These are phyloP conservation scores for Dryocosmus kuriphilus DNA, from an alignment of 2,888 invertebrate species.

Conservation along the genomic window DNA sequence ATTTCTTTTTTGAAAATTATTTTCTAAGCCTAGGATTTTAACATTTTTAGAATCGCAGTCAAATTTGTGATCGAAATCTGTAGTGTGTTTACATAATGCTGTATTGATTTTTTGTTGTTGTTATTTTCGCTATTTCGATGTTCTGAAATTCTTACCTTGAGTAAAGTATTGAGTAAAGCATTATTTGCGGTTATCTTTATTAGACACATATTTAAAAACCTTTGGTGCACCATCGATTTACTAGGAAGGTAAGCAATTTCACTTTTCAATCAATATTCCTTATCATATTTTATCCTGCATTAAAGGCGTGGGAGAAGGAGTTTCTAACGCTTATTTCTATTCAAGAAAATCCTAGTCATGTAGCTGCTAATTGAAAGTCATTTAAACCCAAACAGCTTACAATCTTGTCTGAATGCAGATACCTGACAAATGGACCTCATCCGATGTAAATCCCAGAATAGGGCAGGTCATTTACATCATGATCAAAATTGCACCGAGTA, in stretches of 20 bases:
- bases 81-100: too few relatives aligned
- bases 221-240: slow-evolving; percentile 39
- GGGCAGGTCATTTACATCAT: slow-evolving; percentile 38
- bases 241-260: slow-evolving; percentile 38
- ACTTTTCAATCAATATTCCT: slow-evolving; percentile 40
- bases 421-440: slow-evolving; percentile 39
- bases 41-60: too few relatives aligned
- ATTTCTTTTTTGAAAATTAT: too few relatives aligned
- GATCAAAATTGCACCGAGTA: slow-evolving; percentile 19
- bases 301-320: slow-evolving; percentile 41
- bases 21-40: too few relatives aligned
- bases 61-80: too few relatives aligned
- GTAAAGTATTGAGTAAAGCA: slow-evolving; percentile 26
- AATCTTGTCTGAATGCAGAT: slow-evolving; percentile 31
- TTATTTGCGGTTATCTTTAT: slow-evolving; percentile 37
- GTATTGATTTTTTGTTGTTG: too few relatives aligned
- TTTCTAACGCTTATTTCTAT: slow-evolving; percentile 38
- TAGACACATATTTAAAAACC: slow-evolving; percentile 40
- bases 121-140: too few relatives aligned
- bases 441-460: slow-evolving; percentile 27
- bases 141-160: too few relatives aligned
- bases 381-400: slow-evolving; percentile 37
- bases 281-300: slow-evolving; percentile 32
- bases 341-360: slow-evolving; percentile 39
- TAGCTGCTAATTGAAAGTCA: slow-evolving; percentile 36